Evolutionary conservation across 2,797 vertebrate species (phyloP).

Genomic region (Sebastes itinus): DNA sequence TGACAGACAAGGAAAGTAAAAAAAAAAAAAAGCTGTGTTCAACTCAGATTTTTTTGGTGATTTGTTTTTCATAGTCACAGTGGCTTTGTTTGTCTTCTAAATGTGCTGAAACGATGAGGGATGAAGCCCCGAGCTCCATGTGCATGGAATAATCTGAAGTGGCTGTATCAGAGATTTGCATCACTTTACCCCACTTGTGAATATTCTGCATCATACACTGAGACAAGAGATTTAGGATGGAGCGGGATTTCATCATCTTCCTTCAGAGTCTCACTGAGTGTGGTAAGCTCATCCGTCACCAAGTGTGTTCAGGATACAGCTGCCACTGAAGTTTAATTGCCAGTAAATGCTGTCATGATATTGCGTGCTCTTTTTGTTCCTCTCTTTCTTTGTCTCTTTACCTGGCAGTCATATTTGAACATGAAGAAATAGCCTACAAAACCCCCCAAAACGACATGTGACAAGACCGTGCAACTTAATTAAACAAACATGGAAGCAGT

Average conservation of each 20-base stretch:
- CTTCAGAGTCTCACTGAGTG: conserved; percentile 42
- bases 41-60: conserved; percentile 19
- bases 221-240: conserved; percentile 60
- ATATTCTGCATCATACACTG: conserved; percentile 55
- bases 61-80: conserved; percentile 36
- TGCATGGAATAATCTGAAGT: conserved; percentile 65
- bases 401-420: neutral
- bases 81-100: conserved; percentile 57
- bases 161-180: conserved; percentile 66
- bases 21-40: neutral
- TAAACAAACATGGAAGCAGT: neutral
- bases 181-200: conserved; percentile 66
- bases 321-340: conserved; percentile 54
- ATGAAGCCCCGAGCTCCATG: conserved; percentile 43
- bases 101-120: conserved; percentile 56
- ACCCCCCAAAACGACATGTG: neutral
- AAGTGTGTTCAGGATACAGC: conserved; percentile 42
- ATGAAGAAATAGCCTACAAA: neutral
- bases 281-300: conserved; percentile 52
- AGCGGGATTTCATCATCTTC: conserved; percentile 64
- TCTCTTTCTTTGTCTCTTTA: neutral
- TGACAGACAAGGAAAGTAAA: conserved; percentile 14
- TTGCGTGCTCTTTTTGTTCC: conserved; percentile 8
- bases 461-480: neutral
- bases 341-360: conserved; percentile 41